phyloP scores from a whole-genome alignment of 2,888 invertebrate genomes.

The Liposcelis brunnea region DNA sequence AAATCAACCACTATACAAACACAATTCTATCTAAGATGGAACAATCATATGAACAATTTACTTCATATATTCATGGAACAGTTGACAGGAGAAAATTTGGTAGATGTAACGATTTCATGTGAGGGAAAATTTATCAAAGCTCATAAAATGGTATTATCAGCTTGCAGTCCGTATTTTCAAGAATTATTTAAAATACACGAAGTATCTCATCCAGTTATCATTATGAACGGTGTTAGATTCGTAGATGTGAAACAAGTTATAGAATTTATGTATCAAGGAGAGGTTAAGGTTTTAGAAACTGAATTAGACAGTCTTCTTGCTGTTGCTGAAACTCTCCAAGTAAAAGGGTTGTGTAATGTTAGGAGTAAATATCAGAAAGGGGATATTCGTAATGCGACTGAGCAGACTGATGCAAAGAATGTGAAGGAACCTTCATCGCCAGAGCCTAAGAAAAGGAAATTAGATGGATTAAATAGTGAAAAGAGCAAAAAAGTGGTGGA shows the following conservation, averaged over 20 bases:
- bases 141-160: constrained; percentile 32
- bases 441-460: background rate
- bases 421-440: background rate
- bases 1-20: no score
- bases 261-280: constrained; percentile 33
- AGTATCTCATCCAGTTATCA: constrained; percentile 28
- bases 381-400: constrained; percentile 19
- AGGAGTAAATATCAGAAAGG: constrained; percentile 22
- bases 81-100: constrained; percentile 26
- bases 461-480: no score
- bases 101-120: constrained; percentile 31
- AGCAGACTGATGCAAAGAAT: background rate
- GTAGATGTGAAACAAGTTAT: constrained; percentile 28
- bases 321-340: constrained; percentile 29
- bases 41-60: constrained; percentile 31
- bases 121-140: constrained; percentile 31
- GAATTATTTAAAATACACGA: constrained; percentile 27
- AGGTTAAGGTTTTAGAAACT: constrained; percentile 29
- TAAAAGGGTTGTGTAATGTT: constrained; percentile 30
- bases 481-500: no score
- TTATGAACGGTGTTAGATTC: constrained; percentile 28
- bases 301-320: constrained; percentile 28
- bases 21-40: constrained; percentile 32
- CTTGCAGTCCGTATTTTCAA: constrained; percentile 32
- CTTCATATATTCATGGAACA: constrained; percentile 30